Conservation (phyloP, 2,888 invertebrate genomes). For the Amphipyra tragopoginis region DNA sequence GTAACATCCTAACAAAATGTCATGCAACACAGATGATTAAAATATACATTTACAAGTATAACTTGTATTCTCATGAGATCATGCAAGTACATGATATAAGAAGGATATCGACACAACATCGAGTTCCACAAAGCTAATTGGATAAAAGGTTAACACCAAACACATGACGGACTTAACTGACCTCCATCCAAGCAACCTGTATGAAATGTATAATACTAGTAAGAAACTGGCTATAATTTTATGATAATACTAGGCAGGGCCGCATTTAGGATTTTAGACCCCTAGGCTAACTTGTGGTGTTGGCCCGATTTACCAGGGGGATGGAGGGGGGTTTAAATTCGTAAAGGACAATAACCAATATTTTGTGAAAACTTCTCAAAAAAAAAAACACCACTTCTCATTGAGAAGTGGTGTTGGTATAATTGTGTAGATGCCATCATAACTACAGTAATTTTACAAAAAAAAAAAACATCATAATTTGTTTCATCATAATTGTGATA, state of each 20-base stretch:
- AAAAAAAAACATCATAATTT: too few relatives aligned
- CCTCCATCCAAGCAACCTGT: constrained; percentile 92
- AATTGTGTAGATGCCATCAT: too few relatives aligned
- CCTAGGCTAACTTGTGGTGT: too few relatives aligned
- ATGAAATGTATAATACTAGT: constrained; percentile 75
- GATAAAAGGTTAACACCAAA: constrained; percentile 69
- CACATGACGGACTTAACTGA: constrained; percentile 81
- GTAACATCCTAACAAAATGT: constrained; percentile 31
- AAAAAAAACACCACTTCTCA: too few relatives aligned
- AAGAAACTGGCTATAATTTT: constrained; percentile 59
- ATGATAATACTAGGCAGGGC: constrained; percentile 44
- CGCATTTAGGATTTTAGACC: too few relatives aligned
- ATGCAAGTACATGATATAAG: constrained; percentile 46
- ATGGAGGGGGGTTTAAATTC: too few relatives aligned
- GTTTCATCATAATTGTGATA: too few relatives aligned
- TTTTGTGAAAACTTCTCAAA: too few relatives aligned
- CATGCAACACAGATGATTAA: constrained; percentile 55
- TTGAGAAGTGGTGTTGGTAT: too few relatives aligned
- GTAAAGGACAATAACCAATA: too few relatives aligned
- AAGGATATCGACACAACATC: constrained; percentile 63
- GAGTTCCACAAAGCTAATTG: constrained; percentile 59
- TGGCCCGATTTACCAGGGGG: too few relatives aligned
- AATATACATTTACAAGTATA: constrained; percentile 40
- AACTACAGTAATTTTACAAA: too few relatives aligned
- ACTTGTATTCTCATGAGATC: constrained; percentile 34